Evolutionary conservation across 2,888 invertebrate genomes (phyloP).

Genomic region (Thelaira solivaga): DNA sequence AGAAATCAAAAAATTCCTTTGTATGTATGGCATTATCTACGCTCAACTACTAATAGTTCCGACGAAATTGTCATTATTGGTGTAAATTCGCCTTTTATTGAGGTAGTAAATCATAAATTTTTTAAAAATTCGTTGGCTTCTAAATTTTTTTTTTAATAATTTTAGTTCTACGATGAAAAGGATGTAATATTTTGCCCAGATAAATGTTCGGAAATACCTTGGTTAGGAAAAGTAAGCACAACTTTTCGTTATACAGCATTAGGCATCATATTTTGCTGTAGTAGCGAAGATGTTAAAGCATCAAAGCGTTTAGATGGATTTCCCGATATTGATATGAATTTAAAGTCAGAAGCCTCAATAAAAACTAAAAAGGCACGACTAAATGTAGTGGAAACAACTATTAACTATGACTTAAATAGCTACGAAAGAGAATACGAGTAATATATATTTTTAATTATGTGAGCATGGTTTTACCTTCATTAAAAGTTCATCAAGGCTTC

Average conservation of each 20-base stretch:
- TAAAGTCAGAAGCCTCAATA: background rate
- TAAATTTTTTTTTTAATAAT: background rate
- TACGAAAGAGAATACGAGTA: background rate
- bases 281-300: slow-evolving; percentile 39
- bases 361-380: background rate
- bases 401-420: background rate
- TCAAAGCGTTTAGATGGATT: slow-evolving; percentile 42
- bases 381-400: background rate
- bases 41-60: background rate
- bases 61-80: slow-evolving; percentile 57
- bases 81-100: slow-evolving; percentile 57
- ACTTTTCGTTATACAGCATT: slow-evolving; percentile 37
- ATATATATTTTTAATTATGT: background rate
- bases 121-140: background rate
- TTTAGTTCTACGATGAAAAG: slow-evolving; percentile 36
- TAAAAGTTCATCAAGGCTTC: too few relatives aligned
- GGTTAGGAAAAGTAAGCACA: slow-evolving; percentile 41
- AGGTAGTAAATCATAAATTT: too few relatives aligned
- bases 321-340: slow-evolving; percentile 1
- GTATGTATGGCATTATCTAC: slow-evolving; percentile 58
- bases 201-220: slow-evolving; percentile 53
- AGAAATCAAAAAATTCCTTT: slow-evolving; percentile 27
- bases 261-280: slow-evolving; percentile 56
- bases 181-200: slow-evolving; percentile 51
- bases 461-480: too few relatives aligned